phyloP scores from a whole-genome alignment of 2,113 vertebrate species.

The Poeciliopsis turrubarensis region DNA sequence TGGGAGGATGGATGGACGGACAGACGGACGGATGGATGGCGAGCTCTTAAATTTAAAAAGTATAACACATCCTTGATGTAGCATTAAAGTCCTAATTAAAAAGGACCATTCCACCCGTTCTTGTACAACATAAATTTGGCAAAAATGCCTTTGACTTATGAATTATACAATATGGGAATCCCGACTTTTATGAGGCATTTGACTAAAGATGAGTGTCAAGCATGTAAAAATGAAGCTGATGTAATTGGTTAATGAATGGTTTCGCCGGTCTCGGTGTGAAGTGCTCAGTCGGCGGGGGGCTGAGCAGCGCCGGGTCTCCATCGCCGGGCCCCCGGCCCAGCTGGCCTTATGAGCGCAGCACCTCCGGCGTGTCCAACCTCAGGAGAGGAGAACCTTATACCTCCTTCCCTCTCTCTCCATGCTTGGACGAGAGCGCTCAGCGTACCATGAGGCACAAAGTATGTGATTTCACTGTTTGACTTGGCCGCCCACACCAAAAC shows the following conservation, averaged over 20 bases:
- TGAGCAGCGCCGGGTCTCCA: slow-evolving; percentile 2
- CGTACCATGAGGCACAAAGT: slow-evolving; percentile 63
- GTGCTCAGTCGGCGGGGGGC: neutral
- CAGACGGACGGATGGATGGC: neutral
- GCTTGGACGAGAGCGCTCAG: slow-evolving; percentile 53
- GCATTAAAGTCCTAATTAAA: neutral
- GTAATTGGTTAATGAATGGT: slow-evolving; percentile 7
- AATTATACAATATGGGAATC: neutral
- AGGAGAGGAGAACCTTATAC: slow-evolving; percentile 57
- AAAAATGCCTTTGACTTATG: neutral
- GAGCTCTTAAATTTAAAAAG: too few species aligned
- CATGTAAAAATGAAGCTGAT: slow-evolving; percentile 13
- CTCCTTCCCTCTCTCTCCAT: slow-evolving; percentile 42
- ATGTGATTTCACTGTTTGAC: slow-evolving; percentile 73
- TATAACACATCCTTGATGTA: too few species aligned
- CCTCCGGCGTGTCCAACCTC: slow-evolving; percentile 54
- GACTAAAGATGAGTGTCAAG: neutral
- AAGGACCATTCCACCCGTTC: neutral
- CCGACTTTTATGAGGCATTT: slow-evolving; percentile 1
- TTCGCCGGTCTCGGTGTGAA: neutral
- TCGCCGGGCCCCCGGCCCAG: slow-evolving; percentile 20
- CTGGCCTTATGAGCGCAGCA: slow-evolving; percentile 27
- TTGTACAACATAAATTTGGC: neutral
- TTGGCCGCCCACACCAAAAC: slow-evolving; percentile 65
- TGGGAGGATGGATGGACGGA: neutral